Base-by-base conservation (phyloP, 2,888 invertebrate genomes). In the Philereme vetulata region DNA sequence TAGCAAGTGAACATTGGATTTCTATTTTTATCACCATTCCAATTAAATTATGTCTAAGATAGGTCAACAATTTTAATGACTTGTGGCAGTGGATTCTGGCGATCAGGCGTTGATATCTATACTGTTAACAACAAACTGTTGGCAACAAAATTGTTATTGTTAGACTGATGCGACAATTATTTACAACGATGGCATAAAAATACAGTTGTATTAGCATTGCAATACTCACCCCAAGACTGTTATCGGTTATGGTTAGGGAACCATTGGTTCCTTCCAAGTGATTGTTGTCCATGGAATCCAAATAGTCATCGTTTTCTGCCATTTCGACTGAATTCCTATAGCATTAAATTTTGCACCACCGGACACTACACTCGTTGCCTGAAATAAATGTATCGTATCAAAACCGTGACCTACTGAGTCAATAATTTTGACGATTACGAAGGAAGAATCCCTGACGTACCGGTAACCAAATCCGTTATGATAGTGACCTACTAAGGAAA, bases 181-280 rank as follows among this genome's bases (percentile, higher is more conserved):
- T 11, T 7, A 33, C 47, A 51, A 55, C 11, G 51, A 43, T n/a
- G 11, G 8, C 34, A 32, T 38, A 6, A 44, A 8, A 46, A 6
- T n/a, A 40, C 8, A 50, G 44, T 4, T 44, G 43, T 50, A 21
- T 21, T 21, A 21, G 21, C 21, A 21, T 21, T 21, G 21, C 2
- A 64, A 34, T 58, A 85, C 91, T 90, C 73, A 92, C 91, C 67
- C 89, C 90, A 64, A 90, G 82, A 76, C 88, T 91, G 76, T 81
- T 89, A 80, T 93, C 93, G 72, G 89, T 90, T 89, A 92, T 90
- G 72, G 90, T 92, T 72, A 92, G 70, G 71, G 92, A 93, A 73
- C 94, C 94, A 89, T 94, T 94, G 65, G 94, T 92, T 75, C 94
- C 94, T 80, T 94, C 94, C 78, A 93, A 89, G 67, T 91, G 91